Evolutionary conservation across 2,113 vertebrate species (phyloP).

Genomic region (Haplotaxodon microlepis): DNA sequence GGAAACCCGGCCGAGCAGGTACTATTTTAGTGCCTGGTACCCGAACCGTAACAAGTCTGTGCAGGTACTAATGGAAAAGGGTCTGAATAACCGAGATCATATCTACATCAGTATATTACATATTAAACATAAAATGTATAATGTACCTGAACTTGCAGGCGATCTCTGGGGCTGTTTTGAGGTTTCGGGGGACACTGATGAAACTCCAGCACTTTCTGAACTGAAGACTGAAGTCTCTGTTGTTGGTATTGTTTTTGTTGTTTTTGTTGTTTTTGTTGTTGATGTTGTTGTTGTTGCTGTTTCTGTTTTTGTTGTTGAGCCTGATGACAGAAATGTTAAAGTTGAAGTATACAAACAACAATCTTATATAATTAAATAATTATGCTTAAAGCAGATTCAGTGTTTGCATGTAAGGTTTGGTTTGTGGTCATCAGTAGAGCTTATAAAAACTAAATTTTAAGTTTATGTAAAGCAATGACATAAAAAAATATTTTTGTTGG

Average conservation of each 20-base stretch:
- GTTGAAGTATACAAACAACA: not conserved
- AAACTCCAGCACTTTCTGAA: not conserved
- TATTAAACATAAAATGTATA: fast-evolving
- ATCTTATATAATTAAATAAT: no score
- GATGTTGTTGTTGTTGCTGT: fast-evolving
- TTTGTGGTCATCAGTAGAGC: not conserved
- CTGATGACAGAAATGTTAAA: not conserved
- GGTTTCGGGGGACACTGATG: fast-evolving
- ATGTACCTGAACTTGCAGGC: not conserved
- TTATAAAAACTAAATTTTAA: not conserved
- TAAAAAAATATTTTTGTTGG: not conserved
- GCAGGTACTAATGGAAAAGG: not conserved
- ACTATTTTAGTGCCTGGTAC: not conserved
- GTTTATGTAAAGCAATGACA: not conserved
- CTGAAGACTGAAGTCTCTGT: not conserved
- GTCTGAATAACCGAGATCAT: not conserved
- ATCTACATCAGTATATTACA: not conserved
- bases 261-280: not conserved
- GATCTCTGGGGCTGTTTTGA: not conserved
- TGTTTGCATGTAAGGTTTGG: not conserved
- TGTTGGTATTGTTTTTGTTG: not conserved
- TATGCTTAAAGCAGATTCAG: not conserved
- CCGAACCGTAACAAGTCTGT: not conserved
- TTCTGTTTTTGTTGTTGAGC: not conserved
- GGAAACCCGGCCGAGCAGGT: not conserved